Percentiles rank a stretch among this genome's conserved stretches.
These are phyloP conservation scores for Phrynocephalus versicolor DNA, from an alignment of 2,113 vertebrate species.

Conservation along the genomic window DNA sequence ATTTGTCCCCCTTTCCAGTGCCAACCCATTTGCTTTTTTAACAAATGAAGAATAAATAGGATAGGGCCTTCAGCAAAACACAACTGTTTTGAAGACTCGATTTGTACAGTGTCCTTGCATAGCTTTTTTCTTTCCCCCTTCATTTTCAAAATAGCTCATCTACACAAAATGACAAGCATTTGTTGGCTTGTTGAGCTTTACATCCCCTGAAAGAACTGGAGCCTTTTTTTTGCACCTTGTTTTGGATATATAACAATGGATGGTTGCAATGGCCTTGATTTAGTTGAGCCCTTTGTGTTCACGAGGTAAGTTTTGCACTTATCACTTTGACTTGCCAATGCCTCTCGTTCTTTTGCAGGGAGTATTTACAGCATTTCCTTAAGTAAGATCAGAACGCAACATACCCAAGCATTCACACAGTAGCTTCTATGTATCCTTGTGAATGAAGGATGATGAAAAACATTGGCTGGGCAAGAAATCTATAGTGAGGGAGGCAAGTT, in stretches of 20 bases:
- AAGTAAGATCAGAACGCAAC: constrained; percentile 36
- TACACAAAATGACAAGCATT: background rate
- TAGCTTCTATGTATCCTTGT: too few relatives aligned
- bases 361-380: constrained; percentile 50
- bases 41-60: constrained; percentile 8
- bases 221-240: constrained; percentile 2
- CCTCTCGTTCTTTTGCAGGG: constrained; percentile 44
- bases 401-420: too few relatives aligned
- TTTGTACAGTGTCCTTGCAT: constrained; percentile 18
- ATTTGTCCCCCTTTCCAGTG: background rate
- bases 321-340: constrained; percentile 47
- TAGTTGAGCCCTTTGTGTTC: constrained; percentile 37
- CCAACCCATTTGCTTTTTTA: constrained; percentile 21
- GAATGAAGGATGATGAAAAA: too few relatives aligned
- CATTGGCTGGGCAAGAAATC: too few relatives aligned
- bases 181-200: constrained; percentile 5
- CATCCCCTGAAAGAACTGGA: constrained; percentile 10
- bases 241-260: constrained; percentile 46
- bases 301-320: constrained; percentile 44
- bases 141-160: background rate
- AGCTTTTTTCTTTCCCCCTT: background rate
- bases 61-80: constrained; percentile 23
- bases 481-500: too few relatives aligned
- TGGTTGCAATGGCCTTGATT: constrained; percentile 44
- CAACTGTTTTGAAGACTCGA: constrained; percentile 42